Evolutionary conservation across 2,888 invertebrate genomes (phyloP), one percentile per base, ranked within the genome.

Genomic region (Epistrophe grossulariae): DNA sequence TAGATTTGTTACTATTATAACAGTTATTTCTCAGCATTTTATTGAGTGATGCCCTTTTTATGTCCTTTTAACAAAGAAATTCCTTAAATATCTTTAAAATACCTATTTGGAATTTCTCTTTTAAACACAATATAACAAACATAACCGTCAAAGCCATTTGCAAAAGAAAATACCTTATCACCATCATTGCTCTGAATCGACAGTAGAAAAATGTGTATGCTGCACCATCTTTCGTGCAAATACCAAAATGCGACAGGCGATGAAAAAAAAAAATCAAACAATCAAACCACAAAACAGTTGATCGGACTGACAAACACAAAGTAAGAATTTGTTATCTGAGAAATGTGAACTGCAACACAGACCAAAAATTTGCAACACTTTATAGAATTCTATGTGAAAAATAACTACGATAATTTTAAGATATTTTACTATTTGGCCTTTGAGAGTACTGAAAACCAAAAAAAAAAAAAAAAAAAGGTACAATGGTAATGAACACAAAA

Each of bases 21-120:
- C 31, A 31, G 31, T 31, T 31, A 31, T 31, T 5, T 4, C 31
- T 31, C 31, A 31, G 5, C 35, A 38, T 38, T n/a, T 38, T 38
- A 43, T 43, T 15, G 43, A 5, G 43, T 43, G 5, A 24, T 24
- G 24, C 0, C 5, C 43, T 45, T n/a, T 45, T 2, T 6, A 0
- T n/a, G 15, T n/a, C 8, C 50, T 24, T 24, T 52, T 13, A 19
- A 52, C 50, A 52, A 52, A 52, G 50, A 52, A 52, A 52, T 52
- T 52, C 50, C 50, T 52, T 52, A 13, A 52, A 52, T 52, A 13
- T 24, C n/a, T 52, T 6, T 24, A 24, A 24, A 1, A 6, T 24
- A 19, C 0, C 11, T 19, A 35, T 35, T 35, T 52, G 50, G 24
- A 24, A 52, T 52, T 19, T 50, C 11, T 11, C 50, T 11, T 24